Conservation (phyloP, 2,888 invertebrate species). For the Rhagophthalmus giganteus region DNA sequence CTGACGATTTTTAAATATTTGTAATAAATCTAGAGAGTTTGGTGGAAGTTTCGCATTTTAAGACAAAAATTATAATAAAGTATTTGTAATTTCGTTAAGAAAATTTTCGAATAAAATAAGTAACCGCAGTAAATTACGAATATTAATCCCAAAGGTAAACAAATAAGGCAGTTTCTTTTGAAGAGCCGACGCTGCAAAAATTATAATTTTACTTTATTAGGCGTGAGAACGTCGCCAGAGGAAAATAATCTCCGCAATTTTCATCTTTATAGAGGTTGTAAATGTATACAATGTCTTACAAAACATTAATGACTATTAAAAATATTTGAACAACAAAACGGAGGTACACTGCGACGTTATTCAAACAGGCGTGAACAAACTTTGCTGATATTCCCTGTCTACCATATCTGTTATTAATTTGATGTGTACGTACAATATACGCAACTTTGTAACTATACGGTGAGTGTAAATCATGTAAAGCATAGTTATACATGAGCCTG, state of each 20-base stretch:
- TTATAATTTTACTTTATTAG: constrained; percentile 29
- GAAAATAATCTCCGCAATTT: constrained; percentile 28
- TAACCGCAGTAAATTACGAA: constrained; percentile 20
- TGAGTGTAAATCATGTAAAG: constrained; percentile 33
- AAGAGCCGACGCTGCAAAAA: constrained; percentile 23
- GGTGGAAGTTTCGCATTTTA: not conserved
- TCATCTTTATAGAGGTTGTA: constrained; percentile 30
- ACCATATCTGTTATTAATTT: constrained; percentile 32
- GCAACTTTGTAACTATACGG: constrained; percentile 32
- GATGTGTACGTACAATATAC: constrained; percentile 23
- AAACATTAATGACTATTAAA: constrained; percentile 22
- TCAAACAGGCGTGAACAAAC: constrained; percentile 18
- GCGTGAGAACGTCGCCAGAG: constrained; percentile 28
- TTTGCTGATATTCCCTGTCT: constrained; percentile 11
- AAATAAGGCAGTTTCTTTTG: constrained; percentile 23
- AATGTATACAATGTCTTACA: constrained; percentile 28
- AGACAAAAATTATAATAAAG: constrained; percentile 3
- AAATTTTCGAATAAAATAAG: constrained; percentile 15
- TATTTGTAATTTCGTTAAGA: constrained; percentile 7
- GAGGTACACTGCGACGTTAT: constrained; percentile 5
- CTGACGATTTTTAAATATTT: no score
- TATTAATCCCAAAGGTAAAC: constrained; percentile 24
- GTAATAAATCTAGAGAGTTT: no score
- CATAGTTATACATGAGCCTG: constrained; percentile 27
- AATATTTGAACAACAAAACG: constrained; percentile 14